A percentile compares a stretch with the other conserved stretches of the same genome.
Conservation (phyloP, 2,797 vertebrate genomes). For the Astyanax mexicanus region DNA sequence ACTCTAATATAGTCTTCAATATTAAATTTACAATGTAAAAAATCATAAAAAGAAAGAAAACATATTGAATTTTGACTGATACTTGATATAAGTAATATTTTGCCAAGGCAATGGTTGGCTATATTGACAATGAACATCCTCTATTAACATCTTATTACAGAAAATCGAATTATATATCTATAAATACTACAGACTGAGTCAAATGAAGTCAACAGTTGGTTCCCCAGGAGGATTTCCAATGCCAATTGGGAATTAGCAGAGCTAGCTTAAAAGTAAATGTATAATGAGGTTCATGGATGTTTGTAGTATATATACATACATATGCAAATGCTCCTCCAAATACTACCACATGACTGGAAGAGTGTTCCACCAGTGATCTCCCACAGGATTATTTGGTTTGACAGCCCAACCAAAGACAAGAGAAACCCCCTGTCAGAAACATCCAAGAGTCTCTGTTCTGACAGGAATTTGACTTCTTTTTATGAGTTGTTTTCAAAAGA, state of each 20-base stretch:
- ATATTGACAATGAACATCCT: background rate
- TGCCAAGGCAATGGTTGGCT: background rate
- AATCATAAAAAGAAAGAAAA: too few relatives aligned
- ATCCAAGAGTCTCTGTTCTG: background rate
- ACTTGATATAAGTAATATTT: too few relatives aligned
- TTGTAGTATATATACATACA: conserved; percentile 8
- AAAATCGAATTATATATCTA: background rate
- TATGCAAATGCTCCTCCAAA: background rate
- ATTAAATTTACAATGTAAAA: too few relatives aligned
- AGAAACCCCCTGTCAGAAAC: too few relatives aligned
- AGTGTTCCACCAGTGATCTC: background rate
- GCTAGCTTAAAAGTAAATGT: conserved; percentile 11
- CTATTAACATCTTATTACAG: background rate
- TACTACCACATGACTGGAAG: background rate
- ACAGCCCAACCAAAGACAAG: background rate
- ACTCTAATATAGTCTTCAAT: too few relatives aligned
- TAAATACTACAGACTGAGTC: too few relatives aligned
- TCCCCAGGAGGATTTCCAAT: background rate
- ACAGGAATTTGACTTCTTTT: background rate
- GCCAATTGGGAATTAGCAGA: background rate
- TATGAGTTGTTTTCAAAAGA: too few relatives aligned
- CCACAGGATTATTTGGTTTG: background rate
- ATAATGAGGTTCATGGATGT: background rate
- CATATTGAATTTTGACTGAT: too few relatives aligned
- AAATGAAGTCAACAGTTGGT: background rate